Base-by-base conservation (phyloP, 1,140 invertebrate species). In the Eurosta solidaginis region DNA sequence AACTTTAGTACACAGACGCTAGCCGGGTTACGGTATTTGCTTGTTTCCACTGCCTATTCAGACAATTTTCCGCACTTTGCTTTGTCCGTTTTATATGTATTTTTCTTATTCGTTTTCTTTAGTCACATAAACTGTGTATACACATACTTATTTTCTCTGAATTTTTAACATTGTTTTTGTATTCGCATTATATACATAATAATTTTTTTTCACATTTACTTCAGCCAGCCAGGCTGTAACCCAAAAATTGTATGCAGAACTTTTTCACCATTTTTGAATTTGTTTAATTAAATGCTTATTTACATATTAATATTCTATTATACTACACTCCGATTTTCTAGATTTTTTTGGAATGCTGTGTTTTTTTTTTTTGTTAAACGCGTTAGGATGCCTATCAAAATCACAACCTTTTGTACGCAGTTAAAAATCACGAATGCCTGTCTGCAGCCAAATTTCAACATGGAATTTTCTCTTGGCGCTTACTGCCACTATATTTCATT, bases 401-500 rank as follows among this genome's bases (percentile, higher is more conserved):
- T 85, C 84, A 85, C 84, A 85, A 85, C 84, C 84, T 84, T 85
- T 83, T 81, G 81, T 82, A 83, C 80, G 81, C 82, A 85, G 81
- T 83, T 80, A 82, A 81, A 81, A 80, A 80, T 82, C 81, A 79
- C 82, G 84, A 85, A 85, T 85, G 84, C 79, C 81, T 82, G 79
- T 42, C 76, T 45, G 36, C 45, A 17, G 76, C 20, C 17, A 20
- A 77, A 40, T 45, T 73, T 77, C 76, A 77, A 50, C 73, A 74
- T 74, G 73, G 40, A 47, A 74, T 47, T 45, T 27, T 25, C 42
- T 40, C 73, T 14, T 68, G 27, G 45, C 44, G 40, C 44, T 74
- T 27, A 47, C 36, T 74, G 45, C n/a, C n/a, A n/a, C n/a, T n/a
- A n/a, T n/a, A n/a, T n/a, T n/a, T 74, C 44, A 45, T 29, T 20